A percentile compares a stretch with the other conserved stretches of the same genome.
These are phyloP conservation scores for Chloebia gouldiae DNA, from an alignment of 2,113 vertebrate species.

Conservation along the genomic window DNA sequence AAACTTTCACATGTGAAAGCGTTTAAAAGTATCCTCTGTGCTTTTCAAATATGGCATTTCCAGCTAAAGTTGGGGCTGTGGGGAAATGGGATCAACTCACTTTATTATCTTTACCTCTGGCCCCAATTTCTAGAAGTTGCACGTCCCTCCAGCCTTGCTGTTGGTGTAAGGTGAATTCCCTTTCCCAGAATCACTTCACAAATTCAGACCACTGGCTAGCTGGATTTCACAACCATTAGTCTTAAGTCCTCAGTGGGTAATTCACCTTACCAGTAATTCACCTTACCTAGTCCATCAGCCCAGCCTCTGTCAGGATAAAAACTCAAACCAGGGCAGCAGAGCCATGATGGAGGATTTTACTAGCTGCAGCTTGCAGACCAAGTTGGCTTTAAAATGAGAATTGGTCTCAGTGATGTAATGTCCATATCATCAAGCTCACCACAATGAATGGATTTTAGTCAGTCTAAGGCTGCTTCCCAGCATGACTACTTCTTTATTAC, in stretches of 20 bases:
- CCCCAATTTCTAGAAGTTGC: neutral
- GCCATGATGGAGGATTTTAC: neutral
- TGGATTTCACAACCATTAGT: neutral
- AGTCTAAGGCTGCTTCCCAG: conserved; percentile 34
- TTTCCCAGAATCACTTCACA: neutral
- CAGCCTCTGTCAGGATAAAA: neutral
- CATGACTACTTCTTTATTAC: conserved; percentile 38
- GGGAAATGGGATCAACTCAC: neutral
- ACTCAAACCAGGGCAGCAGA: neutral
- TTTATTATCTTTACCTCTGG: neutral
- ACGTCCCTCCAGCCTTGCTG: neutral
- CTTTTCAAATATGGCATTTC: neutral
- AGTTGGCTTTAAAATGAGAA: neutral
- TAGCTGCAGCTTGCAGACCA: neutral
- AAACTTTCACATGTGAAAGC: neutral
- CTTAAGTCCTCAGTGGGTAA: neutral
- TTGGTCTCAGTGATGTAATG: conserved; percentile 8
- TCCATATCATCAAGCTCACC: conserved; percentile 18
- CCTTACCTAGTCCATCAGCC: neutral
- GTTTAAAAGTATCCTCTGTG: conserved; percentile 9
- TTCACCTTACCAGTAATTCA: neutral
- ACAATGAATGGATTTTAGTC: conserved; percentile 26
- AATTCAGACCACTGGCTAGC: neutral
- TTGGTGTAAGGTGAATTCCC: neutral
- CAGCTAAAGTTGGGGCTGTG: neutral